phyloP scores from a whole-genome alignment of 2,113 vertebrate genomes.

The Psammodynastes pulverulentus region DNA sequence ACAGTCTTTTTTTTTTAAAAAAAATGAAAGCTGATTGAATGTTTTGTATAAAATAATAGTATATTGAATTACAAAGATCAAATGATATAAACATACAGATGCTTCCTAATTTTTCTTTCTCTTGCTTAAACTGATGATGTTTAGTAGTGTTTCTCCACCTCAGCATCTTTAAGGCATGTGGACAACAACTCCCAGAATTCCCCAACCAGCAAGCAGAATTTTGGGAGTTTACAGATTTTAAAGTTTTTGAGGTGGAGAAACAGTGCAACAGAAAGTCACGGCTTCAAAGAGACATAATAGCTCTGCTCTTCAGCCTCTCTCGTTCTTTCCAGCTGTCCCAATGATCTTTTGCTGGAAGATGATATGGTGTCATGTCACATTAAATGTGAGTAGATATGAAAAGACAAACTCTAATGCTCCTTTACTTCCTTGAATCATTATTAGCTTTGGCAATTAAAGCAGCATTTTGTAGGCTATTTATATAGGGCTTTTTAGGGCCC shows the following conservation, averaged over 20 bases:
- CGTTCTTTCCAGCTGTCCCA: background rate
- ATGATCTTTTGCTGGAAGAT: conserved; percentile 34
- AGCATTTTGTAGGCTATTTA: conserved; percentile 3
- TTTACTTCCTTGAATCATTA: conserved; percentile 13
- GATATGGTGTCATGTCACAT: conserved; percentile 52
- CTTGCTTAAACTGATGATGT: background rate
- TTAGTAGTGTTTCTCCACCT: background rate
- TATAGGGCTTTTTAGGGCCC: conserved; percentile 13
- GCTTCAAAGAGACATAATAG: background rate
- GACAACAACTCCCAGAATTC: background rate
- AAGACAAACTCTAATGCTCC: conserved; percentile 55
- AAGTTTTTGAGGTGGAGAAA: background rate
- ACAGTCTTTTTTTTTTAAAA: background rate
- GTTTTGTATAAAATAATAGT: background rate
- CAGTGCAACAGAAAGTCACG: background rate
- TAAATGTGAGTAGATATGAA: conserved; percentile 45
- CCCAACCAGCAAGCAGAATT: background rate
- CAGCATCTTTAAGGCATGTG: background rate
- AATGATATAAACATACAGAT: background rate
- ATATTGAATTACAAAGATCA: background rate
- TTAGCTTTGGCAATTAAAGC: conserved; percentile 40
- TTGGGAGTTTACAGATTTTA: background rate
- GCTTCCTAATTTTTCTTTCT: background rate
- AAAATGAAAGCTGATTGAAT: background rate
- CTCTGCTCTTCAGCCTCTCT: background rate